Evolutionary conservation across 2,888 invertebrate species (phyloP), one percentile per base, ranked within the genome.

Genomic region (Myopa tessellatipennis): DNA sequence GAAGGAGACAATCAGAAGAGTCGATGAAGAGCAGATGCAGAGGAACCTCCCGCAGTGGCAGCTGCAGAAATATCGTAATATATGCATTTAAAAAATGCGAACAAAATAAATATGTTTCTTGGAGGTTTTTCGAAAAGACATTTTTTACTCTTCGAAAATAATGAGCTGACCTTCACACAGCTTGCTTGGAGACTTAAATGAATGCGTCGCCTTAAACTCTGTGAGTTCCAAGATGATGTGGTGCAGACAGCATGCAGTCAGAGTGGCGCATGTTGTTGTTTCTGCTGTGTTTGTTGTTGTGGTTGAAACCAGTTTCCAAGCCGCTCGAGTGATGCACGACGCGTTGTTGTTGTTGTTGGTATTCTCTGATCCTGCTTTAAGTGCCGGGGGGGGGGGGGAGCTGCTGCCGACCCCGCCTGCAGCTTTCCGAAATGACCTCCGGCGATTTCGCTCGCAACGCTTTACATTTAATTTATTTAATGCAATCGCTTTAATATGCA

Each of bases 171-270:
- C 45, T 45, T 45, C 45, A 10, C 45, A 4, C 3, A 45, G 45
- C 45, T 45, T 45, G 45, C 45, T 45, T 45, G 6, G 45, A 10
- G 45, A 45, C 45, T 45, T 45, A 3, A 45, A 45, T 45, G 6
- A 45, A 45, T 45, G 45, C 10, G 45, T 26, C 26, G 26, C 61
- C 61, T 61, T 61, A 16, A 61, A 61, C 61, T 61, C n/a, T 12
- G 58, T 63, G 34, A 36, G 65, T 34, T 45, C 45, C 6, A 45
- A 8, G 45, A 6, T 16, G 40, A 38, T 12, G 67, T n/a, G 26
- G 12, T 60, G 72, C 60, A 72, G 72, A 72, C 72, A 71, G 38
- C 60, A 18, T 60, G 72, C n/a, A 72, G 72, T 60, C 72, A 60
- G 26, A 16, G 18, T 26, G 40, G 6, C 10, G 2, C 26, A 26